Evolutionary conservation across 2,113 vertebrate species (phyloP).

Genomic region (Oostethus manadensis): DNA sequence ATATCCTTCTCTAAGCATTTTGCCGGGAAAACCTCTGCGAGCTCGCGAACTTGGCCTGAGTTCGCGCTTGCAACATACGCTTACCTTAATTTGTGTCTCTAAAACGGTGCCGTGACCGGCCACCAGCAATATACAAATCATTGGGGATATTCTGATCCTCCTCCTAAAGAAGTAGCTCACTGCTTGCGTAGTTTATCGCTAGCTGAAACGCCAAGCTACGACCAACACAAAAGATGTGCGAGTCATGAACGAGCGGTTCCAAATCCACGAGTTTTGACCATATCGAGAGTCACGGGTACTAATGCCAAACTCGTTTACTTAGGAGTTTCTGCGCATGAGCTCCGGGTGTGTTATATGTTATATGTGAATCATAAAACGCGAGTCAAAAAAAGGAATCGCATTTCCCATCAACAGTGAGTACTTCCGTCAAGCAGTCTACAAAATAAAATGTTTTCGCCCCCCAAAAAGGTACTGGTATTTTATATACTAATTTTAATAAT

Average conservation of each 20-base stretch:
- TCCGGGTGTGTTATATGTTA: no score
- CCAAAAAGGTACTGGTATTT: background rate
- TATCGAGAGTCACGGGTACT: no score
- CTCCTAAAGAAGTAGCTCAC: background rate
- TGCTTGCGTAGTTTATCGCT: background rate
- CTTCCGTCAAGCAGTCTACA: constrained; percentile 36
- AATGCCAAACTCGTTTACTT: no score
- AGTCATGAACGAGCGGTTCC: no score
- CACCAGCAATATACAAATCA: constrained; percentile 78
- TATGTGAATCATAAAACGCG: no score
- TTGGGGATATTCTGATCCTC: background rate
- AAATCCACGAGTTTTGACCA: no score
- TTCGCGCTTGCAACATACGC: background rate
- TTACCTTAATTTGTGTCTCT: constrained; percentile 75
- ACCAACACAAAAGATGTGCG: no score
- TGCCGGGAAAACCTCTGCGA: background rate
- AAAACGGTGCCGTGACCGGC: constrained; percentile 76
- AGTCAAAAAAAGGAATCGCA: no score
- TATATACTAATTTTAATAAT: constrained; percentile 31
- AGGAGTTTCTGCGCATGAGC: no score
- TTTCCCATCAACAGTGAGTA: background rate
- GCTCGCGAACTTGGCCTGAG: constrained; percentile 33
- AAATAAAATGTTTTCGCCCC: constrained; percentile 24
- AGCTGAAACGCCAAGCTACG: background rate
- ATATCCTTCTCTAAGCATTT: no score